These are phyloP conservation scores for Sebastes ruberrimus DNA, from an alignment of 2,797 vertebrate species.

Conservation along the genomic window DNA sequence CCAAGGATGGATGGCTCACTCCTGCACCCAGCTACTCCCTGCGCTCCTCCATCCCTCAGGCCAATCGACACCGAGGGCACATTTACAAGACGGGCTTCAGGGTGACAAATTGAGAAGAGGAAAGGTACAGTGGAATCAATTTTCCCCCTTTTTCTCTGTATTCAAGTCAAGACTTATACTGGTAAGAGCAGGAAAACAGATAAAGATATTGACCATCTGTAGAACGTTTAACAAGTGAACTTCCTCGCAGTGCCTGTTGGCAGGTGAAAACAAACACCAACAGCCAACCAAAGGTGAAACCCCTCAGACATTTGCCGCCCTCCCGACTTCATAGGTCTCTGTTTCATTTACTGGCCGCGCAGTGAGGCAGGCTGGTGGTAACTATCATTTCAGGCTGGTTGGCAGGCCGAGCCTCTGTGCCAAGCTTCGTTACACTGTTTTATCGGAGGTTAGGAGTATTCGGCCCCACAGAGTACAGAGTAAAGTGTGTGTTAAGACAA, in stretches of 20 bases:
- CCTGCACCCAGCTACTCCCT: conserved; percentile 39
- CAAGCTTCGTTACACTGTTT: conserved; percentile 20
- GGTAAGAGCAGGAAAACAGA: conserved; percentile 20
- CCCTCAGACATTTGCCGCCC: conserved; percentile 25
- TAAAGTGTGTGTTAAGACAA: conserved; percentile 6
- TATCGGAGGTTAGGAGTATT: conserved; percentile 32
- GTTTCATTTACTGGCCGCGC: conserved; percentile 52
- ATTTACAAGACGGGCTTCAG: conserved; percentile 47
- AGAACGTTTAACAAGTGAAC: conserved; percentile 58
- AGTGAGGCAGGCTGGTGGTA: conserved; percentile 27
- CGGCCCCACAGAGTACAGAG: conserved; percentile 5
- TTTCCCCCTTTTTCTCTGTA: conserved; percentile 17
- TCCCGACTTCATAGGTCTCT: conserved; percentile 30
- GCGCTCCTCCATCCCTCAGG: conserved; percentile 62
- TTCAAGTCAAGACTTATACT: conserved; percentile 23
- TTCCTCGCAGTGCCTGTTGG: conserved; percentile 35
- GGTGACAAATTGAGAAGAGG: conserved; percentile 48
- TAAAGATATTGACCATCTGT: conserved; percentile 42
- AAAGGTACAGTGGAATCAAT: conserved; percentile 52
- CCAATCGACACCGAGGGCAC: conserved; percentile 57
- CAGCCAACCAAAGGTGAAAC: conserved; percentile 42
- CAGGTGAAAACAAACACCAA: conserved; percentile 45
- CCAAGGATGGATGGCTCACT: conserved; percentile 66
- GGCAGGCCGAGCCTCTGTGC: conserved; percentile 4
- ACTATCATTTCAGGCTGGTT: conserved; percentile 48